phyloP scores from a whole-genome alignment of 35 echinoderm and acorn worm genomes.

The Acanthaster planci region DNA sequence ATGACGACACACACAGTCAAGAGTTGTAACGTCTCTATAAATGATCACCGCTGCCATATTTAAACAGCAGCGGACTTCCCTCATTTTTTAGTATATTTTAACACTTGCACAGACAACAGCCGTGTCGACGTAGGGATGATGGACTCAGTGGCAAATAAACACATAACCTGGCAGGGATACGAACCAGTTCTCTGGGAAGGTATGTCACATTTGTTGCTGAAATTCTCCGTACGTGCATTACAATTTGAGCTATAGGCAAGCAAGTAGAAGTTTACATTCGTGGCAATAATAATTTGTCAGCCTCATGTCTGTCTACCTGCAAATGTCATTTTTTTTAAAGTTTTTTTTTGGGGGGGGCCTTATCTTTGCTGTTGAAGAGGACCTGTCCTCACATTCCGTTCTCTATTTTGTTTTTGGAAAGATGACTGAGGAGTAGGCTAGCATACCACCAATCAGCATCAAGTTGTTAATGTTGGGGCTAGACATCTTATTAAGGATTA shows the following conservation, averaged over 20 bases:
- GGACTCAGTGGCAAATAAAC: background rate
- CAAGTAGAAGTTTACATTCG: too few species aligned
- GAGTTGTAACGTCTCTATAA: background rate
- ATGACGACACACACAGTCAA: background rate
- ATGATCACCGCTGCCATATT: background rate
- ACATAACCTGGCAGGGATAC: background rate
- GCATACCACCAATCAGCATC: conserved; percentile 50
- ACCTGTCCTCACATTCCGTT: too few species aligned
- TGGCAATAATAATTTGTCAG: too few species aligned
- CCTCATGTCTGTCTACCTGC: too few species aligned
- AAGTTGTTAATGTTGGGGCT: conserved; percentile 62
- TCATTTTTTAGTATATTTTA: background rate
- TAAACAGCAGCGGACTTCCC: background rate
- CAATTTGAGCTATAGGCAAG: too few species aligned
- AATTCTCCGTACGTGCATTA: too few species aligned
- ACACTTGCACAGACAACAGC: background rate
- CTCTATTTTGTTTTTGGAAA: too few species aligned
- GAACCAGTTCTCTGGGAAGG: background rate
- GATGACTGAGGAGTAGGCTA: conserved; percentile 42
- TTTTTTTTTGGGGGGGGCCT: too few species aligned
- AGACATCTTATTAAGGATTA: too few species aligned
- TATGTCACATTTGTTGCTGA: background rate
- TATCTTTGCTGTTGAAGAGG: too few species aligned
- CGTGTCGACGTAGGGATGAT: background rate
- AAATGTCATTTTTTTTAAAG: too few species aligned